Percentiles rank a stretch among this genome's conserved stretches.
Evolutionary conservation across 2,888 invertebrate genomes (phyloP).

Genomic region (Cacoxenus indagator): DNA sequence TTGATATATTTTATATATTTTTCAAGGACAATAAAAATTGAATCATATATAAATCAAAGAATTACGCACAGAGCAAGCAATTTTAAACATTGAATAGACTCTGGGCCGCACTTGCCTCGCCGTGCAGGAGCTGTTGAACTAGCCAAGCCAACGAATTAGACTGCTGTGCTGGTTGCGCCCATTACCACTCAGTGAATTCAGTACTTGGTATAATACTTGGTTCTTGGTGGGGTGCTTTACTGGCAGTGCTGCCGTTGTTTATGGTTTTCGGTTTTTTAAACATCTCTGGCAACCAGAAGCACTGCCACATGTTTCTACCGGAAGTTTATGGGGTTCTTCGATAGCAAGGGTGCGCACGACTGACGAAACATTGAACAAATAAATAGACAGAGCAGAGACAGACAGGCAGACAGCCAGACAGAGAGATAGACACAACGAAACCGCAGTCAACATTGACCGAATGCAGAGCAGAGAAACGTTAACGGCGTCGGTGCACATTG

Average conservation of each 20-base stretch:
- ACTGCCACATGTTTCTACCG: constrained; percentile 55
- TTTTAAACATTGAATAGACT: too few relatives aligned
- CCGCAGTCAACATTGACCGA: neutral
- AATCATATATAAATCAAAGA: constrained; percentile 63
- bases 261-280: constrained; percentile 39
- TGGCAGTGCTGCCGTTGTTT: neutral
- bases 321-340: too few relatives aligned
- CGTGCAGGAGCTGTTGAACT: too few relatives aligned
- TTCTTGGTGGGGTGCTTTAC: neutral
- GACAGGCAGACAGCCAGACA: constrained; percentile 10
- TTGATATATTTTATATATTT: constrained; percentile 56
- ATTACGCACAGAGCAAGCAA: too few relatives aligned
- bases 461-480: neutral
- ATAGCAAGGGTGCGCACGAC: too few relatives aligned
- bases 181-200: constrained; percentile 12
- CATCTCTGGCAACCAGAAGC: constrained; percentile 48
- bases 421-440: neutral
- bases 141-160: too few relatives aligned
- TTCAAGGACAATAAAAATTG: constrained; percentile 62
- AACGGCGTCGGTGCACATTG: too few relatives aligned
- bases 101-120: too few relatives aligned
- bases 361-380: too few relatives aligned
- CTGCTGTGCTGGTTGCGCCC: neutral
- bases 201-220: constrained; percentile 8
- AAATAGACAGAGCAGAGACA: neutral